These are phyloP conservation scores for Acleris sparsana DNA, from an alignment of 2,888 invertebrate genomes.

Conservation along the genomic window DNA sequence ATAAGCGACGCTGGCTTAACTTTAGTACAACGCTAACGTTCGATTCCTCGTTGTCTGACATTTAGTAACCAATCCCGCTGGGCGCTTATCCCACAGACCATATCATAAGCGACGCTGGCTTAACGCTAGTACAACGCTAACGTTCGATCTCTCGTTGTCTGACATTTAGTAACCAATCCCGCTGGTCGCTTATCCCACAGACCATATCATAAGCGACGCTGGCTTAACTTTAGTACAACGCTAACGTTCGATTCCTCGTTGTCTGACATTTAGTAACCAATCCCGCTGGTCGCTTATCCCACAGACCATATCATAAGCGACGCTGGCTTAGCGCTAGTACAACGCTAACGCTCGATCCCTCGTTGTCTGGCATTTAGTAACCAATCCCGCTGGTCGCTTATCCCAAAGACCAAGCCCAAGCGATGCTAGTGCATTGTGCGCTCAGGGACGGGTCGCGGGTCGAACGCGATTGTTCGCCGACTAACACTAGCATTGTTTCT, in stretches of 20 bases:
- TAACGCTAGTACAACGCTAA: neutral
- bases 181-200: conserved; percentile 2
- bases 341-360: conserved; percentile 13
- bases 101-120: neutral
- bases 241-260: neutral
- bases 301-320: conserved; percentile 1
- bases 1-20: neutral
- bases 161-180: too few species aligned
- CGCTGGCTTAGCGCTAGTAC: conserved; percentile 2
- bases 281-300: neutral
- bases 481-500: conserved; percentile 21
- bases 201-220: neutral
- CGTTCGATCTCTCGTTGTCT: neutral
- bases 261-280: neutral
- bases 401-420: conserved; percentile 1
- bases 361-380: conserved; percentile 2
- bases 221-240: too few species aligned
- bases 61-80: too few species aligned
- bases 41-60: neutral
- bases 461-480: conserved; percentile 26
- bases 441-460: conserved; percentile 21
- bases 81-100: conserved; percentile 1
- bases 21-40: neutral
- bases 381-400: neutral
- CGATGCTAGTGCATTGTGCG: conserved; percentile 19